Conservation (phyloP, 2,113 vertebrate species). For the Crypturellus undulatus region DNA sequence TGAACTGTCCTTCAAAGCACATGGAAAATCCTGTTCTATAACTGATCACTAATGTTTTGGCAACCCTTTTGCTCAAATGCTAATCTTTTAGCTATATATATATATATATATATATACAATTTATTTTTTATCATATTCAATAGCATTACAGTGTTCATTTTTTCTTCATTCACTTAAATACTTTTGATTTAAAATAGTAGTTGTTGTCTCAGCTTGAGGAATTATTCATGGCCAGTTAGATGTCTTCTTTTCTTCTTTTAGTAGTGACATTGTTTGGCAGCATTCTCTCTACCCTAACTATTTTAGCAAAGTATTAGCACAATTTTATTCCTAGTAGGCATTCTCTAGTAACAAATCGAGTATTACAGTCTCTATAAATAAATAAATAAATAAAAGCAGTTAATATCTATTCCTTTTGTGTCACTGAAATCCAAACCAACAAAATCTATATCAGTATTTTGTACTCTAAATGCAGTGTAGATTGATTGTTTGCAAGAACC, state of each 20-base stretch:
- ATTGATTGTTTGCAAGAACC: neutral
- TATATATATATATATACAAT: neutral
- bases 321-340: neutral
- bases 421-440: neutral
- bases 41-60: neutral
- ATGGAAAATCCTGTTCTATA: neutral
- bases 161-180: neutral
- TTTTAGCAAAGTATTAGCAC: neutral
- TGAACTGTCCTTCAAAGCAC: neutral
- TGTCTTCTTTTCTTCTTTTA: neutral
- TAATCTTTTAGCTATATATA: neutral
- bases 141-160: neutral
- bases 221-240: neutral
- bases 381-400: too few species aligned
- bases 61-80: neutral
- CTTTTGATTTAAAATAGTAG: neutral
- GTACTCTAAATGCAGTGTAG: neutral
- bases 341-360: constrained; percentile 2
- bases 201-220: neutral
- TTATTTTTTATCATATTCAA: neutral
- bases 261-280: neutral
- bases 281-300: neutral
- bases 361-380: neutral
- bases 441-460: constrained; percentile 18
- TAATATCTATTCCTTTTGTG: neutral